Base-by-base conservation (phyloP, 92 coral and sea anemone species). In the Palythoa grandis region DNA sequence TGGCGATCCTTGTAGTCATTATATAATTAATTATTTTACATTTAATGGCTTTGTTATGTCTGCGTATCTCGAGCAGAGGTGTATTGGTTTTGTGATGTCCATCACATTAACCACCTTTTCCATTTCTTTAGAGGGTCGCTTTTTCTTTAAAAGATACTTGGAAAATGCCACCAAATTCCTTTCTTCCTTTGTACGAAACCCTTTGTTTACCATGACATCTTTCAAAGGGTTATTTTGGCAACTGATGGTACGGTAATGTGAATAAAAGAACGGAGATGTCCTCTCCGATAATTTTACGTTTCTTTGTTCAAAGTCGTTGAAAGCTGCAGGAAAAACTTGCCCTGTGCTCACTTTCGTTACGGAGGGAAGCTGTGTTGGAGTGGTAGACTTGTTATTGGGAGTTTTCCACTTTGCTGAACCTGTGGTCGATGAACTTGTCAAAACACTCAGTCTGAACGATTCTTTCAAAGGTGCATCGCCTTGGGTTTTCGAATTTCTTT, bases 161-260 rank as follows among this genome's bases (percentile, higher is more conserved):
- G 84, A 79, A 43, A 63, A 79, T 24, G 84, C 84, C 43, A 79
- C 63, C 56, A 48, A 20, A 15, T 79, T 79, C 37, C 84, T 50
- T 47, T 79, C 84, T 13, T 79, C 84, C 43, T 79, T 66, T 1
- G 84, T 79, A 20, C 84, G 84, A 79, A 79, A 79, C 19, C 84
- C 84, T 20, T 79, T 66, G 58, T 79, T 66, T 25, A 61, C 58
- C 72, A 79, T 6, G 11, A 20, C 13, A 9, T 79, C 74, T 16
- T 22, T 20, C 24, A 63, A 13, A 20, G 72, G 60, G 53, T 20
- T 66, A 12, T 52, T 61, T 9, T 79, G 60, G 16, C 54, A 19
- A 4, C 60, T 65, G 47, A 65, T 40, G 11, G 72, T 35, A 54
- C 65, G 22, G 20, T 65, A 79, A 52, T 79, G 84, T 9, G 84